Evolutionary conservation across 2,797 vertebrate species (phyloP).

Genomic region (Sebastiscus albofasciatus): DNA sequence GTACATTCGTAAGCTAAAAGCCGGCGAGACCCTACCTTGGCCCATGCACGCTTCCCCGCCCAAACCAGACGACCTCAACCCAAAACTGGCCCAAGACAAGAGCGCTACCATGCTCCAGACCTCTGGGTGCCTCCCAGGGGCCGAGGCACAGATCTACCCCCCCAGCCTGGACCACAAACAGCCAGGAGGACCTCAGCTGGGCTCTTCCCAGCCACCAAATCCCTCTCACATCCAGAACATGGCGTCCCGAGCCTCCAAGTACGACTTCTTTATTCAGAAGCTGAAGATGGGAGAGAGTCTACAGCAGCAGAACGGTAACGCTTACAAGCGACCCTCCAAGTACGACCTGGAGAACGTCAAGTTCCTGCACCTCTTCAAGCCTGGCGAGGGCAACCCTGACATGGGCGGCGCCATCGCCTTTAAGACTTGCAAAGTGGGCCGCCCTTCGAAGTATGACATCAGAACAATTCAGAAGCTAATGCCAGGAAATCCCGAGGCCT

Average conservation of each 20-base stretch:
- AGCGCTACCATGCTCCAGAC: slow-evolving; percentile 82
- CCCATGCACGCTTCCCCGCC: slow-evolving; percentile 84
- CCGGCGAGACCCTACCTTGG: slow-evolving; percentile 94
- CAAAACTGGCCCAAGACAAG: slow-evolving; percentile 87
- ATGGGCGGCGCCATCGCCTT: slow-evolving; percentile 99
- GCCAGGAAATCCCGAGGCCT: slow-evolving; percentile 87
- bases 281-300: slow-evolving; percentile 95
- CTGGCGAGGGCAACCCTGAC: slow-evolving; percentile 95
- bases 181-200: slow-evolving; percentile 81
- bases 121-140: slow-evolving; percentile 78
- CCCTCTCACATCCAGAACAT: slow-evolving; percentile 91
- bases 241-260: slow-evolving; percentile 93
- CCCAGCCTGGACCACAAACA: slow-evolving; percentile 89
- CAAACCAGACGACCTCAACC: slow-evolving; percentile 88
- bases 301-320: slow-evolving; percentile 93
- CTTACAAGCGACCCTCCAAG: slow-evolving; percentile 96
- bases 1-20: slow-evolving; percentile 97
- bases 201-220: slow-evolving; percentile 81
- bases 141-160: slow-evolving; percentile 85
- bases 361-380: slow-evolving; percentile 98
- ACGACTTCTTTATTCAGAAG: slow-evolving; percentile 98
- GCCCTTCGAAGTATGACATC: slow-evolving; percentile 97
- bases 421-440: slow-evolving; percentile 97
- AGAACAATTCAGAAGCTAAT: slow-evolving; percentile 95
- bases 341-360: slow-evolving; percentile 98